phyloP scores from a whole-genome alignment of 2,888 invertebrate genomes.

The Nowickia ferox region DNA sequence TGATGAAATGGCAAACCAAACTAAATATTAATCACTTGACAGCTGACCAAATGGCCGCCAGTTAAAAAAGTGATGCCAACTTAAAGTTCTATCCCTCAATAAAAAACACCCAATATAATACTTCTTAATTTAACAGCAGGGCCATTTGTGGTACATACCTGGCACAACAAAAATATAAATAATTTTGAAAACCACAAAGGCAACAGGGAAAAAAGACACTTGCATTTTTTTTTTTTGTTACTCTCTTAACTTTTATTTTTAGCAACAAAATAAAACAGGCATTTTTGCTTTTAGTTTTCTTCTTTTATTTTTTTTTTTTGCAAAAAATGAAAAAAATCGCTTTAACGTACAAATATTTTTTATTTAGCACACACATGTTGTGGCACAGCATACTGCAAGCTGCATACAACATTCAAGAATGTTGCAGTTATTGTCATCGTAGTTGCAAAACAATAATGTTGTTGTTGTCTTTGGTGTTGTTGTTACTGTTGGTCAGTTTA shows the following conservation, averaged over 20 bases:
- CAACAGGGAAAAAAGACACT: constrained; percentile 62
- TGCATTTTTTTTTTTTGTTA: constrained; percentile 64
- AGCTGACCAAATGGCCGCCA: too few relatives aligned
- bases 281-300: constrained; percentile 23
- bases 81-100: too few relatives aligned
- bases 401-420: constrained; percentile 38
- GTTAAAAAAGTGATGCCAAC: too few relatives aligned
- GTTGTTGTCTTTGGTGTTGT: constrained; percentile 5
- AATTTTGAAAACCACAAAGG: constrained; percentile 39
- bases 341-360: constrained; percentile 40
- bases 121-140: neutral
- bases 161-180: constrained; percentile 27
- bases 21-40: too few relatives aligned
- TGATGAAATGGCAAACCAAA: too few relatives aligned
- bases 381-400: constrained; percentile 7
- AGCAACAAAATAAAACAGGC: constrained; percentile 54
- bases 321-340: constrained; percentile 27
- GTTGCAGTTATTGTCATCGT: constrained; percentile 48
- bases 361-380: constrained; percentile 71
- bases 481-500: constrained; percentile 49
- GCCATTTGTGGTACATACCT: constrained; percentile 24
- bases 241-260: constrained; percentile 69
- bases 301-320: constrained; percentile 17
- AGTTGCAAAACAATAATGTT: constrained; percentile 35
- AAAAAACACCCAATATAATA: too few relatives aligned